phyloP scores from a whole-genome alignment of 2,888 invertebrate species.

The Zele albiditarsus region DNA sequence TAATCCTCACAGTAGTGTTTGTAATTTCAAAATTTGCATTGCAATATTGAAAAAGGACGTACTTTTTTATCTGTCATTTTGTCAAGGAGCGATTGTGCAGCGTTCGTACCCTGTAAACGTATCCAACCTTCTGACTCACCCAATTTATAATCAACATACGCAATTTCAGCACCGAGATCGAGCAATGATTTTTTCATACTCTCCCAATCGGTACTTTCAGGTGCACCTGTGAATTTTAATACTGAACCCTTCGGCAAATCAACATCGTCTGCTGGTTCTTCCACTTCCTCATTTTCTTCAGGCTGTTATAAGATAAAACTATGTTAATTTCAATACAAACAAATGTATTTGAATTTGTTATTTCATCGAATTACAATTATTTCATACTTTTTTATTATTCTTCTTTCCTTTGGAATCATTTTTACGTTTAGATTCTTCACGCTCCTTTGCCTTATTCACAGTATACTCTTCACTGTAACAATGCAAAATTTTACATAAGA shows the following conservation, averaged over 20 bases:
- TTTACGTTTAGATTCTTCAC: constrained; percentile 75
- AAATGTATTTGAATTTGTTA: not conserved
- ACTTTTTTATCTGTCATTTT: constrained; percentile 80
- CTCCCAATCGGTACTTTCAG: constrained; percentile 80
- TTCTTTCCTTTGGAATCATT: constrained; percentile 76
- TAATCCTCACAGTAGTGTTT: not conserved
- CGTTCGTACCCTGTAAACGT: constrained; percentile 81
- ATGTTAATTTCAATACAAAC: constrained; percentile 6
- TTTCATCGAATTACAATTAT: not conserved
- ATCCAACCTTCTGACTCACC: constrained; percentile 85
- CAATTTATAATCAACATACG: constrained; percentile 84
- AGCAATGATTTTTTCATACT: constrained; percentile 82
- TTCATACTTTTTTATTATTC: constrained; percentile 66
- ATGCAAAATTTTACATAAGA: constrained; percentile 19
- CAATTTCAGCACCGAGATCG: constrained; percentile 77
- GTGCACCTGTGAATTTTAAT: constrained; percentile 80
- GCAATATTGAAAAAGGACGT: constrained; percentile 52
- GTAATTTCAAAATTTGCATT: too few species aligned
- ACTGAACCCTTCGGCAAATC: constrained; percentile 83
- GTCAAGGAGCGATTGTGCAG: constrained; percentile 79
- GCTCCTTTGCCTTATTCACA: constrained; percentile 80
- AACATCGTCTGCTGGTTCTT: constrained; percentile 51
- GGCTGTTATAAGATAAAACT: constrained; percentile 30
- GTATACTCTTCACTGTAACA: constrained; percentile 75
- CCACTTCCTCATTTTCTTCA: constrained; percentile 54